Conservation (phyloP, 2,797 vertebrate genomes). For the Lepidocolaptes lacrymiger region DNA sequence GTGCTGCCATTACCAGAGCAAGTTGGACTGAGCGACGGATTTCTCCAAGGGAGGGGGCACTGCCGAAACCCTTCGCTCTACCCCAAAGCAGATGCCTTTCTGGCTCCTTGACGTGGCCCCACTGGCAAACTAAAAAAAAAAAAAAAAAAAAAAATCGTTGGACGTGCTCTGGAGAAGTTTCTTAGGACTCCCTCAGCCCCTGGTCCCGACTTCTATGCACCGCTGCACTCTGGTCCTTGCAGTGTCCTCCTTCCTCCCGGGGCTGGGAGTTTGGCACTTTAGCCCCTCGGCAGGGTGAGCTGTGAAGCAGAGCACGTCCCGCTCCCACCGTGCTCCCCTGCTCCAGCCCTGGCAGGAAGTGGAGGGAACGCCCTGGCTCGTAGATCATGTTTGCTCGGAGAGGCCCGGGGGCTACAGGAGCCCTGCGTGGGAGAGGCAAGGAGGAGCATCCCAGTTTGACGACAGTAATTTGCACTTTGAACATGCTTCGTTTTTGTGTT, state of each 20-base stretch:
- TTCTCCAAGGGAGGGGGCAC: slow-evolving; percentile 34
- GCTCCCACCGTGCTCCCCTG: slow-evolving; percentile 29
- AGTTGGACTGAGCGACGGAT: slow-evolving; percentile 44
- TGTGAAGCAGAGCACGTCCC: slow-evolving; percentile 61
- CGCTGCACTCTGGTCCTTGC: slow-evolving; percentile 58
- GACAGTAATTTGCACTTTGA: slow-evolving; percentile 84
- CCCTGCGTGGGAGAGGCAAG: slow-evolving; percentile 70
- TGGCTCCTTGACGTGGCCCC: slow-evolving; percentile 41
- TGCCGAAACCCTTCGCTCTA: slow-evolving; percentile 28
- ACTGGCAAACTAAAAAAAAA: background rate
- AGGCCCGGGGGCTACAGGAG: slow-evolving; percentile 69
- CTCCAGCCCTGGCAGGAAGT: slow-evolving; percentile 60
- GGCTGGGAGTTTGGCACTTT: slow-evolving; percentile 79
- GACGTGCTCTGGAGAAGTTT: slow-evolving; percentile 70
- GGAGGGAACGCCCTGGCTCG: slow-evolving; percentile 71
- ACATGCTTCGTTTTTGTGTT: slow-evolving; percentile 82
- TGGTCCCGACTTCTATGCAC: slow-evolving; percentile 71
- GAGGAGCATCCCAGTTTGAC: slow-evolving; percentile 78
- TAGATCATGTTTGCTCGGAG: slow-evolving; percentile 73
- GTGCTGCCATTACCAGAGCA: slow-evolving; percentile 68
- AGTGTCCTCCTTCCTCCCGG: slow-evolving; percentile 63
- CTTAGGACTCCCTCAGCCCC: slow-evolving; percentile 44
- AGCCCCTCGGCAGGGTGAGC: slow-evolving; percentile 71
- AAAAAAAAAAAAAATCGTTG: background rate
- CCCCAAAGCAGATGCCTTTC: slow-evolving; percentile 63